Evolutionary conservation across 2,797 vertebrate species (phyloP).

Genomic region (Neostethus bicornis): DNA sequence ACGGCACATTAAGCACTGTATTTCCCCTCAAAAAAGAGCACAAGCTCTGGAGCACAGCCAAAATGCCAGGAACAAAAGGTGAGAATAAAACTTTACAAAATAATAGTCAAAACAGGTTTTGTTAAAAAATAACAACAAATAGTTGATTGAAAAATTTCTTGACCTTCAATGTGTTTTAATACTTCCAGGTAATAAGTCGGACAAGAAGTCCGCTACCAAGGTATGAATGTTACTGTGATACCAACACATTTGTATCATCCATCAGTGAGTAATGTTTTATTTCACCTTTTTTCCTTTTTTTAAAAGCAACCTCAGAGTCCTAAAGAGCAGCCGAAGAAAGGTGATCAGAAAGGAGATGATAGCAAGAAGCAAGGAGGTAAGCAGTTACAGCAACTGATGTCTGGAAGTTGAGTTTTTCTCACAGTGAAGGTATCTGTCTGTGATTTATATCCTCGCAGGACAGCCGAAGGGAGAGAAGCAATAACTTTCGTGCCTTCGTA

Average conservation of each 20-base stretch:
- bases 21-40: constrained; percentile 70
- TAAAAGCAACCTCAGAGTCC: constrained; percentile 83
- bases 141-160: neutral
- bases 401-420: constrained; percentile 39
- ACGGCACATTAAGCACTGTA: constrained; percentile 64
- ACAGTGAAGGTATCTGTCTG: constrained; percentile 73
- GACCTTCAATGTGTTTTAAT: constrained; percentile 9
- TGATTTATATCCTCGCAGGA: constrained; percentile 75
- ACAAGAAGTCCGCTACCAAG: constrained; percentile 86
- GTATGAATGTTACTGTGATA: constrained; percentile 50
- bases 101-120: neutral
- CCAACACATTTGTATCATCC: neutral
- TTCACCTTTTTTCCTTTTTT: constrained; percentile 16
- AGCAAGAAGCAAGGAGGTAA: constrained; percentile 87
- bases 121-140: constrained; percentile 1
- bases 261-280: neutral
- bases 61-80: constrained; percentile 85
- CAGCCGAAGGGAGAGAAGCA: constrained; percentile 88
- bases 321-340: constrained; percentile 86
- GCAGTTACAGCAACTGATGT: constrained; percentile 31
- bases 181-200: constrained; percentile 82
- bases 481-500: constrained; percentile 84
- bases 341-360: constrained; percentile 85
- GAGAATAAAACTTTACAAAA: constrained; percentile 21
- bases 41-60: constrained; percentile 71